phyloP scores from a whole-genome alignment of 2,113 vertebrate species.

The Ciconia maguari region DNA sequence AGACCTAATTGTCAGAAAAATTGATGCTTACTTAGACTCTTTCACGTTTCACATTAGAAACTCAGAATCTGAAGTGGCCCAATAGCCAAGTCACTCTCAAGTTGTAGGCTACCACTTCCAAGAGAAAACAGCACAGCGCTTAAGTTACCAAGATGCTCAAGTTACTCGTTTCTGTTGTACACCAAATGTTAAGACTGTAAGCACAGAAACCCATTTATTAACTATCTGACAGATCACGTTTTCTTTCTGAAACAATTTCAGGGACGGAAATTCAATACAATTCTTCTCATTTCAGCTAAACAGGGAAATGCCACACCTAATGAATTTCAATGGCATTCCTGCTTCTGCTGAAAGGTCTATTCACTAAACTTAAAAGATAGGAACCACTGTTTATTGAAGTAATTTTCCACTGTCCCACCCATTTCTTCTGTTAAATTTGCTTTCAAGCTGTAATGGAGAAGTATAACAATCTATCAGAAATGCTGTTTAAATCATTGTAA shows the following conservation, averaged over 20 bases:
- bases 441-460: not conserved
- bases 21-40: not conserved
- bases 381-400: not conserved
- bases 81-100: not conserved
- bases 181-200: not conserved
- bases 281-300: conserved; percentile 17
- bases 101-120: not conserved
- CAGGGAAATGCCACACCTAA: conserved; percentile 47
- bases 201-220: conserved; percentile 32
- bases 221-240: conserved; percentile 25
- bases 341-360: conserved; percentile 15
- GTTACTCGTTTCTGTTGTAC: not conserved
- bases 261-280: conserved; percentile 46
- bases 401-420: conserved; percentile 16
- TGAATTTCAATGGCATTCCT: conserved; percentile 34
- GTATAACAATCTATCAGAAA: not conserved
- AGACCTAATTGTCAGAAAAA: not conserved
- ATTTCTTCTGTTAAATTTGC: not conserved
- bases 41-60: not conserved
- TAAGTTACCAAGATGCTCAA: not conserved
- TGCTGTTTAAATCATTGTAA: not conserved
- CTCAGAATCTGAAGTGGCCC: not conserved
- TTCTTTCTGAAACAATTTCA: not conserved
- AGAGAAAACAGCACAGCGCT: not conserved
- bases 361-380: conserved; percentile 16